These are phyloP conservation scores for Ailurus styani DNA, from an alignment of 2,113 vertebrate genomes.

Conservation along the genomic window DNA sequence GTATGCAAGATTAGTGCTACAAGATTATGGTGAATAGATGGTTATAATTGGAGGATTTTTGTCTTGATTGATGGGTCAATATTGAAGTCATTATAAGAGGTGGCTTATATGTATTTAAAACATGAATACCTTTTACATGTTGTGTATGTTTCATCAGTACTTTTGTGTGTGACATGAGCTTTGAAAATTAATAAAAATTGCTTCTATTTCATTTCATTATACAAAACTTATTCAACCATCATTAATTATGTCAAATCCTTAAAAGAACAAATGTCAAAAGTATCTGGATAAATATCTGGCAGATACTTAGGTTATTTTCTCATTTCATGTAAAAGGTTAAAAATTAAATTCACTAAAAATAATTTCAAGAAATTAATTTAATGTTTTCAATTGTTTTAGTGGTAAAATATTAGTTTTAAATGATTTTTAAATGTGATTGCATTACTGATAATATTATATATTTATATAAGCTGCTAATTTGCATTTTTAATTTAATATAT, in stretches of 20 bases:
- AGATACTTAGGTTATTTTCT: not conserved
- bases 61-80: not conserved
- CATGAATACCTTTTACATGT: not conserved
- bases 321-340: not conserved
- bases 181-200: not conserved
- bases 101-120: not conserved
- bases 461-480: not conserved
- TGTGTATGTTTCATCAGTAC: not conserved
- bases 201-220: not conserved
- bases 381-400: not conserved
- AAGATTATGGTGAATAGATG: not conserved
- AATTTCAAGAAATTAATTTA: not conserved
- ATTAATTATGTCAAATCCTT: not conserved
- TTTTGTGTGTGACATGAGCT: not conserved
- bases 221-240: not conserved
- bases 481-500: not conserved
- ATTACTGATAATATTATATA: not conserved
- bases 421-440: not conserved
- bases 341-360: conserved; percentile 10
- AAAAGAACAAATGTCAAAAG: not conserved
- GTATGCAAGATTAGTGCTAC: not conserved
- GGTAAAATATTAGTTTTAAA: not conserved
- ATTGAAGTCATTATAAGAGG: not conserved
- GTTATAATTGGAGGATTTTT: not conserved
- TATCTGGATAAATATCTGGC: not conserved